Conservation (phyloP, 2,888 invertebrate species). For the Athalia rosae region DNA sequence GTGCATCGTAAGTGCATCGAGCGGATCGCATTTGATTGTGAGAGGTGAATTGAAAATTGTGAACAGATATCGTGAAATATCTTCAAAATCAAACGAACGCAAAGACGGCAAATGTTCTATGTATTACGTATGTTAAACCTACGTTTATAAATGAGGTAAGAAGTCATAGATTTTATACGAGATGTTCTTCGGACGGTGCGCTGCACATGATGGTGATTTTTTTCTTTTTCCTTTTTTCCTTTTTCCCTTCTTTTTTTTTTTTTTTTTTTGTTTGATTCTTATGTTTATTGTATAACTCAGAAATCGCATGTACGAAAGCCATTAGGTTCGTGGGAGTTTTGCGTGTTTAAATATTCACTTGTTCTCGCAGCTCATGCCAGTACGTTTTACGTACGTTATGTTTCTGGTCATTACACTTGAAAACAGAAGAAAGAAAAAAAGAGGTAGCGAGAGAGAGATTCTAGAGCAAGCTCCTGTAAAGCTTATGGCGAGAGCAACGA, state of each 20-base stretch:
- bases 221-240: no score
- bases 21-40: no score
- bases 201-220: no score
- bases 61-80: not conserved
- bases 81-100: no score
- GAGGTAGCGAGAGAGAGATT: not conserved
- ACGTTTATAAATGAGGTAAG: no score
- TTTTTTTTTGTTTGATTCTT: not conserved
- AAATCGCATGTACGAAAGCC: constrained; percentile 34
- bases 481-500: not conserved
- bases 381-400: not conserved
- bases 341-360: constrained; percentile 39
- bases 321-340: constrained; percentile 42
- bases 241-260: no score
- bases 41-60: not conserved
- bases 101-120: no score
- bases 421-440: not conserved
- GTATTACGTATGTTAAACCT: no score
- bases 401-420: constrained; percentile 30
- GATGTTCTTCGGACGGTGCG: no score
- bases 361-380: constrained; percentile 3
- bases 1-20: no score
- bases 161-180: no score
- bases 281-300: constrained; percentile 13
- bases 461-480: no score